A percentile compares a stretch with the other conserved stretches of the same genome.
Evolutionary conservation across 2,888 invertebrate genomes (phyloP).

Genomic region (Polyploca ridens): DNA sequence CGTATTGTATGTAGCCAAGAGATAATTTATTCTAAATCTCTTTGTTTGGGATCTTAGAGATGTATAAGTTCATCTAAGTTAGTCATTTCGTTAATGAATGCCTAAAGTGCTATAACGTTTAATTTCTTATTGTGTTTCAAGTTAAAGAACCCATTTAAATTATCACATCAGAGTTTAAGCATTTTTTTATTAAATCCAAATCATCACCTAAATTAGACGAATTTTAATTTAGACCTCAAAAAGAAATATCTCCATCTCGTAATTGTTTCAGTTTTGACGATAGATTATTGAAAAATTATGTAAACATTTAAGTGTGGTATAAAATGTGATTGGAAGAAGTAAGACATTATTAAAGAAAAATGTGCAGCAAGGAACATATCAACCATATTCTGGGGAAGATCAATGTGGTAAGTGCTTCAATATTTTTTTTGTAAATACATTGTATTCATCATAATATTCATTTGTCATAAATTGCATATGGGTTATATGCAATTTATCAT

Average conservation of each 20-base stretch:
- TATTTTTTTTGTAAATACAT: neutral
- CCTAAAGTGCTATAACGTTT: neutral
- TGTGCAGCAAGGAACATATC: slow-evolving; percentile 90
- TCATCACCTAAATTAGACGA: neutral
- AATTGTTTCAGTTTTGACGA: slow-evolving; percentile 35
- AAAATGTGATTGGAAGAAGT: slow-evolving; percentile 60
- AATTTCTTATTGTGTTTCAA: neutral
- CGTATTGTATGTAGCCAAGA: neutral
- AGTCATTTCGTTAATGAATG: slow-evolving; percentile 1
- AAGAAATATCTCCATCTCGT: slow-evolving; percentile 35
- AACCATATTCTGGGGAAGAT: slow-evolving; percentile 89
- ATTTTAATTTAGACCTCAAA: slow-evolving; percentile 31
- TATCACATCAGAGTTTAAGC: neutral
- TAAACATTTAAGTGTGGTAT: slow-evolving; percentile 40
- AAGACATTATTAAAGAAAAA: slow-evolving; percentile 48
- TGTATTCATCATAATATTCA: too few relatives aligned
- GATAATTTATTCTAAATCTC: neutral
- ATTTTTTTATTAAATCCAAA: neutral
- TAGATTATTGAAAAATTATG: slow-evolving; percentile 27
- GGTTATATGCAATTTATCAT: too few relatives aligned
- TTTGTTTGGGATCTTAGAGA: neutral
- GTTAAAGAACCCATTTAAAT: slow-evolving; percentile 1
- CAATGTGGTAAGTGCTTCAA: slow-evolving; percentile 86
- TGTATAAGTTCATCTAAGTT: neutral
- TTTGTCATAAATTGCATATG: too few relatives aligned